Evolutionary conservation across 2,797 vertebrate genomes (phyloP).

Genomic region (Eremophila alpestris): DNA sequence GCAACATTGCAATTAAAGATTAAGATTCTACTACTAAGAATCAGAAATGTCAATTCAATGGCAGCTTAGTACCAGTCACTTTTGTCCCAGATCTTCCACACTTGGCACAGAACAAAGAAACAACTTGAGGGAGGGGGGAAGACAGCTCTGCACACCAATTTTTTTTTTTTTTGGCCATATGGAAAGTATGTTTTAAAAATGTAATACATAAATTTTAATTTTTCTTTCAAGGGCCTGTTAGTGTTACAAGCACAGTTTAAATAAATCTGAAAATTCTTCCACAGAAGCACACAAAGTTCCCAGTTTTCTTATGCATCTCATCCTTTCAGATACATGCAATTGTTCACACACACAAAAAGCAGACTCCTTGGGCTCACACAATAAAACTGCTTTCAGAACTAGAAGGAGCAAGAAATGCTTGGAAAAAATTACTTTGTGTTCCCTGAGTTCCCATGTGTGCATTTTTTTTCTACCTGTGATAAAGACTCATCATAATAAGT

Average conservation of each 20-base stretch:
- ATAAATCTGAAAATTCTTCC: background rate
- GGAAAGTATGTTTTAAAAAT: background rate
- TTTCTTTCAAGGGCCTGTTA: background rate
- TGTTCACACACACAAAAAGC: background rate
- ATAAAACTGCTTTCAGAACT: background rate
- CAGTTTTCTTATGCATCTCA: background rate
- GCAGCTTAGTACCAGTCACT: conserved; percentile 3
- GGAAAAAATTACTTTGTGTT: background rate
- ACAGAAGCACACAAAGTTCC: background rate
- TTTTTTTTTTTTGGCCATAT: background rate
- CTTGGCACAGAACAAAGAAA: background rate
- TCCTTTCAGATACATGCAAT: background rate
- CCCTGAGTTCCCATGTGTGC: background rate
- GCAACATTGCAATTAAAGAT: conserved; percentile 51
- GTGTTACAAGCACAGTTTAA: conserved; percentile 25
- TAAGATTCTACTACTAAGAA: background rate
- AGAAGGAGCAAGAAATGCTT: background rate
- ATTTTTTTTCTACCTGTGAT: background rate
- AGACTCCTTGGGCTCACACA: background rate
- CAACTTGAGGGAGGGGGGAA: background rate
- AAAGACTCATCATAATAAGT: background rate
- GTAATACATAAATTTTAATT: background rate
- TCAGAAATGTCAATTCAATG: background rate
- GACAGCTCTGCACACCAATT: background rate
- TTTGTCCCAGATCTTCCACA: background rate